phyloP scores from a whole-genome alignment of 2,113 vertebrate genomes.

The Stegastes partitus region DNA sequence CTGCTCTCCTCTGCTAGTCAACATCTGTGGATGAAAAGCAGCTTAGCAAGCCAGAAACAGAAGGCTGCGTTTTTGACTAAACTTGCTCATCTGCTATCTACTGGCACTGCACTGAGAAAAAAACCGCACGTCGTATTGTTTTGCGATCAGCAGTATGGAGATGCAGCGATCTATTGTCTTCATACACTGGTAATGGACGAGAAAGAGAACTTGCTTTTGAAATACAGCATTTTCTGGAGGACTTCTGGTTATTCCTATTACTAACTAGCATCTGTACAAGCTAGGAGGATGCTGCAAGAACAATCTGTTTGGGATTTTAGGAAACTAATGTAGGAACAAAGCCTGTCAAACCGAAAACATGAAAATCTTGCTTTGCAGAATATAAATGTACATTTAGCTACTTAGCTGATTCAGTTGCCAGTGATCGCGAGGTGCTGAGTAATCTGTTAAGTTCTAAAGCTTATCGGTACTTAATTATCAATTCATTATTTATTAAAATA shows the following conservation, averaged over 20 bases:
- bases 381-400: too few relatives aligned
- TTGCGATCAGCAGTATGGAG: background rate
- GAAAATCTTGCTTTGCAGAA: too few relatives aligned
- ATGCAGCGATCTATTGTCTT: conserved; percentile 7
- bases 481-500: too few relatives aligned
- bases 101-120: conserved; percentile 21
- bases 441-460: too few relatives aligned
- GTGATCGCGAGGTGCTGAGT: too few relatives aligned
- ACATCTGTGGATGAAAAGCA: conserved; percentile 65
- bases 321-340: conserved; percentile 13
- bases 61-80: conserved; percentile 53
- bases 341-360: background rate
- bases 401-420: too few relatives aligned
- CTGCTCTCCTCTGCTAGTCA: conserved; percentile 58
- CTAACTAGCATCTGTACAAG: background rate
- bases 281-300: background rate
- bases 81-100: conserved; percentile 43
- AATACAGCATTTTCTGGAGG: background rate
- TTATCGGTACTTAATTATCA: too few relatives aligned
- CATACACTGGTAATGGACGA: background rate
- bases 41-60: conserved; percentile 49
- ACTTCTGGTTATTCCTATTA: background rate
- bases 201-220: background rate
- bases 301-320: background rate
- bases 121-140: background rate